These are phyloP conservation scores for Cosmorhoe ocellata DNA, from an alignment of 2,888 invertebrate species.

Conservation along the genomic window DNA sequence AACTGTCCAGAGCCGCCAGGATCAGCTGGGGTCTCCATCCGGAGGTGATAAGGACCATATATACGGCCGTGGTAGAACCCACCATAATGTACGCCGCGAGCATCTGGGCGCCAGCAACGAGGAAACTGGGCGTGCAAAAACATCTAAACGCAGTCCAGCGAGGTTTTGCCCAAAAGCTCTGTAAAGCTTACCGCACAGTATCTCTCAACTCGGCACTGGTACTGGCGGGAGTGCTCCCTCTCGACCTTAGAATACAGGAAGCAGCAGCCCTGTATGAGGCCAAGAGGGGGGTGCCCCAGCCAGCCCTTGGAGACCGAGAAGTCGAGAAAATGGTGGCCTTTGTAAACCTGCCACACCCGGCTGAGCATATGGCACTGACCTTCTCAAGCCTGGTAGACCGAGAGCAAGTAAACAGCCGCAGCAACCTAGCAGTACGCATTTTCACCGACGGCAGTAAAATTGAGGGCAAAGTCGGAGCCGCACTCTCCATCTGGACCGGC, in stretches of 20 bases:
- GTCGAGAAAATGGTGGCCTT: not conserved
- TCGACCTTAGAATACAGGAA: slow-evolving; percentile 16
- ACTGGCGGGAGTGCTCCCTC: slow-evolving; percentile 14
- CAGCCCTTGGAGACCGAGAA: not conserved
- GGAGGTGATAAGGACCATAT: slow-evolving; percentile 20
- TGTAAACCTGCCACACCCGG: slow-evolving; percentile 5
- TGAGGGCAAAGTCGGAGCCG: slow-evolving; percentile 14
- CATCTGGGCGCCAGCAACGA: not conserved
- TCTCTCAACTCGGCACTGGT: slow-evolving; percentile 10
- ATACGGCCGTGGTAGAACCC: not conserved
- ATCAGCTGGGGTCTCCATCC: slow-evolving; percentile 23
- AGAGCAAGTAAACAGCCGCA: not conserved
- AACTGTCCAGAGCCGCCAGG: slow-evolving; percentile 4
- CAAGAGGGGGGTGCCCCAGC: not conserved
- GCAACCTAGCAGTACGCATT: not conserved
- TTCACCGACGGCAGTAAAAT: slow-evolving; percentile 20
- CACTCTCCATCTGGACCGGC: not conserved
- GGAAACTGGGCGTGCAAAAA: not conserved
- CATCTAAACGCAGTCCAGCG: not conserved
- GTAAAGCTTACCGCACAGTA: not conserved
- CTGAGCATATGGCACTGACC: not conserved
- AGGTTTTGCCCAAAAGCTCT: not conserved
- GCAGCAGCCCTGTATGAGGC: not conserved
- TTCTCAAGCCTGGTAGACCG: slow-evolving; percentile 12
- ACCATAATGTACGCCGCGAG: not conserved